A percentile compares a stretch with the other conserved stretches of the same genome.
Conservation (phyloP, 2,888 invertebrate genomes). For the Pinctada fucata region DNA sequence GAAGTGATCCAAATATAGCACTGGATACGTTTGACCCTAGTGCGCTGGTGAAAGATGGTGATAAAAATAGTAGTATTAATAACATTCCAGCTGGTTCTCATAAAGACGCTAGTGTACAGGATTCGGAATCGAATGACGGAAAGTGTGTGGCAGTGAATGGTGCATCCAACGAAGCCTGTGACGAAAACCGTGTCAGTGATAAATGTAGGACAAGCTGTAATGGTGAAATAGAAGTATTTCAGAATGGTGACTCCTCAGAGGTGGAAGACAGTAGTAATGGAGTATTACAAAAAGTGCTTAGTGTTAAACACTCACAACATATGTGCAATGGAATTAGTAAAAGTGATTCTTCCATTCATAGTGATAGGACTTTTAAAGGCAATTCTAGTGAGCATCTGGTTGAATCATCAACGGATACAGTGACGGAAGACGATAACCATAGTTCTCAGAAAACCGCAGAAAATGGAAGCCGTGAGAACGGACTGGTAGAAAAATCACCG, state of each 20-base stretch:
- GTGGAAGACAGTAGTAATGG: conserved; percentile 22
- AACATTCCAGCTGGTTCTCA: conserved; percentile 49
- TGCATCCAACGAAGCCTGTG: conserved; percentile 9
- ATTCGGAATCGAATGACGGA: conserved; percentile 39
- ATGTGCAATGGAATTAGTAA: background rate
- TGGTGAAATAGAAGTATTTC: background rate
- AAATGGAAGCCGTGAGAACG: background rate
- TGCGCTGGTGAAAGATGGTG: conserved; percentile 42
- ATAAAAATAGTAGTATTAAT: conserved; percentile 33
- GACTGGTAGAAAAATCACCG: conserved; percentile 16
- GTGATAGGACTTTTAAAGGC: conserved; percentile 59
- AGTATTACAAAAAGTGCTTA: background rate
- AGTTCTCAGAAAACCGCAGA: conserved; percentile 6
- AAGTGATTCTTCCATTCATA: conserved; percentile 7
- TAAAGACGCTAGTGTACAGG: conserved; percentile 39
- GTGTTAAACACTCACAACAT: background rate
- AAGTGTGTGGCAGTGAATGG: conserved; percentile 18
- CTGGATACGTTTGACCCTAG: conserved; percentile 54
- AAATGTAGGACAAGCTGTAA: background rate
- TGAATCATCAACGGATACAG: conserved; percentile 81
- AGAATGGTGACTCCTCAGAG: conserved; percentile 21
- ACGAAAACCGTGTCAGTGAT: background rate
- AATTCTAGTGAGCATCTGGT: conserved; percentile 54
- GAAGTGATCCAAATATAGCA: conserved; percentile 89
- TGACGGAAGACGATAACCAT: conserved; percentile 67